Evolutionary conservation across 2,888 invertebrate genomes (phyloP), one percentile per base, ranked within the genome.

Genomic region (Cyclophora punctaria): DNA sequence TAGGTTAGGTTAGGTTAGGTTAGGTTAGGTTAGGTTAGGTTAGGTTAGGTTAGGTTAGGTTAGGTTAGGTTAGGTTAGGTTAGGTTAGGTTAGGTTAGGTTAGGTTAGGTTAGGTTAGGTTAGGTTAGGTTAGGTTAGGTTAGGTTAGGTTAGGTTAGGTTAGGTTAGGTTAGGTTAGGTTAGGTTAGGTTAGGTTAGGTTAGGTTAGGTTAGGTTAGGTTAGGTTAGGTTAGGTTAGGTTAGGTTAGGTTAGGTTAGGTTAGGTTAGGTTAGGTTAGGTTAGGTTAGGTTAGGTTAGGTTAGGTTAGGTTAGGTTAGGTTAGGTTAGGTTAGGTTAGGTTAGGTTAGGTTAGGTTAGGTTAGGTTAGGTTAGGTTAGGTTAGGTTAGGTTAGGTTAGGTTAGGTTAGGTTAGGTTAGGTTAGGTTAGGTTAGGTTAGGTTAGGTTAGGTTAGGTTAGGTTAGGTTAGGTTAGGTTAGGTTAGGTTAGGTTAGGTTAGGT

Each of bases 191-290:
- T 57, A 55, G 57, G 57, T 57, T 57, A 55, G 56, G 56, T 59
- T 56, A 55, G 59, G 56, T 58, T 55, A 53, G 58, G 55, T 58
- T 55, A 55, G 58, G 58, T 58, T 56, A 56, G 58, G 58, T 56
- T 58, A 56, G 58, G 58, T 58, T 58, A 58, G 58, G 58, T 58
- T 58, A 56, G 58, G 58, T 56, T 58, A 58, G 58, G 58, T 58
- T 58, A 58, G 58, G 57, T 57, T 57, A 57, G 55, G 55, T 58
- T 56, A 54, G 58, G 58, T 57, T 57, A 57, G 57, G 57, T 57
- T 57, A 57, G 57, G 57, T 57, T 57, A 52, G 57, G 57, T 57
- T 57, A 52, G 57, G 54, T 57, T 57, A 53, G 54, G 54, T 54
- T 53, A 56, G 58, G 58, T 56, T 56, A 51, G 58, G 53, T 54